Conservation (phyloP, 2,113 vertebrate genomes). For the Heterotilapia buettikoferi region DNA sequence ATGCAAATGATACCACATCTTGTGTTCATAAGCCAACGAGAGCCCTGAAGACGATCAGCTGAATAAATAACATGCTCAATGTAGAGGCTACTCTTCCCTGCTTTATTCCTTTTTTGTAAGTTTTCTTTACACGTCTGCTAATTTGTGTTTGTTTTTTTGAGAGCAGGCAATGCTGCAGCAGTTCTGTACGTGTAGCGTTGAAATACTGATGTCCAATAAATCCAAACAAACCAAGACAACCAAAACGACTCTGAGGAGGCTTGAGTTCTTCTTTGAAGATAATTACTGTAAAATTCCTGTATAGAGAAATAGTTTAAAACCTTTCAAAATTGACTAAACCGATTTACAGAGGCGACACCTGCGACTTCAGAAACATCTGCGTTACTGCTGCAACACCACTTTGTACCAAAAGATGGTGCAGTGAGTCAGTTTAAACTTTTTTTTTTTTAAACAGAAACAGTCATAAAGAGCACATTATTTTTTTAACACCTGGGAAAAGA, state of each 20-base stretch:
- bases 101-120: not conserved
- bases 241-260: not conserved
- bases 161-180: not conserved
- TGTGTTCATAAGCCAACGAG: not conserved
- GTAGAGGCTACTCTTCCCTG: not conserved
- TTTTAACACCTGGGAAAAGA: not conserved
- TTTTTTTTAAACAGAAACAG: rapidly evolving
- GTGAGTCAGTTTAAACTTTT: not conserved
- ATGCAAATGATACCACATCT: constrained; percentile 56
- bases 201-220: not conserved
- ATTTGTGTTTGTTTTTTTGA: not conserved
- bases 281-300: not conserved
- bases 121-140: not conserved
- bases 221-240: not conserved
- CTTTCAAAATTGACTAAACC: not conserved
- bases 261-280: rapidly evolving
- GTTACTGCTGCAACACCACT: not conserved
- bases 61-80: not conserved
- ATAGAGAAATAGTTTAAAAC: not conserved
- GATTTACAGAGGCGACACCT: not conserved
- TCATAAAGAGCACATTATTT: not conserved
- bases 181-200: not conserved
- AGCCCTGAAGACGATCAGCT: constrained; percentile 17
- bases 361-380: not conserved
- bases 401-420: not conserved